Percentiles rank a stretch among this genome's conserved stretches.
phyloP scores from a whole-genome alignment of 1,140 invertebrate genomes.

The Neodiprion pinetum region DNA sequence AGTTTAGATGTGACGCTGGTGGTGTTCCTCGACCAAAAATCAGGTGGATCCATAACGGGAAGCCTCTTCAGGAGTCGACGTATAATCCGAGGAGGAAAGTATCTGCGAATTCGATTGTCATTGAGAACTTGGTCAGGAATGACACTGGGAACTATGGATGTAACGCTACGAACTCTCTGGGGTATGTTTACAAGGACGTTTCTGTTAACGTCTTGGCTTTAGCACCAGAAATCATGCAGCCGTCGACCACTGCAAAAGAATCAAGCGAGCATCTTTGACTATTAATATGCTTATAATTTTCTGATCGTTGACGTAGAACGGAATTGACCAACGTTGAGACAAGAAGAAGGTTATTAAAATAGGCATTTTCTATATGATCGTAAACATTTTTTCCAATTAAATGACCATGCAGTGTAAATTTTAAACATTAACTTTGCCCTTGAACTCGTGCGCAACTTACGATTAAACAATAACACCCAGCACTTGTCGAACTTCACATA shows the following conservation, averaged over 20 bases:
- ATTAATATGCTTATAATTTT: too few species aligned
- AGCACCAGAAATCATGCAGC: slow-evolving; percentile 87
- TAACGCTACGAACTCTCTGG: slow-evolving; percentile 97
- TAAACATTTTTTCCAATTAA: too few species aligned
- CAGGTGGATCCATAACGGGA: slow-evolving; percentile 97
- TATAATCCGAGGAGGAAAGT: slow-evolving; percentile 77
- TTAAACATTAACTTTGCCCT: too few species aligned
- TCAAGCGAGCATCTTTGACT: too few species aligned
- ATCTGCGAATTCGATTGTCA: slow-evolving; percentile 77
- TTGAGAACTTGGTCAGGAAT: slow-evolving; percentile 81
- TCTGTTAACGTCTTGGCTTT: slow-evolving; percentile 96
- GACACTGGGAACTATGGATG: slow-evolving; percentile 99
- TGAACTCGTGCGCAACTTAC: too few species aligned
- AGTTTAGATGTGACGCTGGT: slow-evolving; percentile 86
- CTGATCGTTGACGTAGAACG: too few species aligned
- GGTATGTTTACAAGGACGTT: slow-evolving; percentile 98
- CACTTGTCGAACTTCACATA: too few species aligned
- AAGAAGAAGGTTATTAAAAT: too few species aligned
- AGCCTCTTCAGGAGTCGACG: slow-evolving; percentile 79
- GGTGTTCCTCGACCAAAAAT: slow-evolving; percentile 91
- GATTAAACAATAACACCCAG: too few species aligned
- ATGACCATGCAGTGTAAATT: too few species aligned
- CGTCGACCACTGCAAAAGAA: slow-evolving; percentile 63
- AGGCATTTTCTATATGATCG: too few species aligned
- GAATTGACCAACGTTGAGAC: too few species aligned